These are phyloP conservation scores for Harpagus bidentatus DNA, from an alignment of 2,113 vertebrate species.

Conservation along the genomic window DNA sequence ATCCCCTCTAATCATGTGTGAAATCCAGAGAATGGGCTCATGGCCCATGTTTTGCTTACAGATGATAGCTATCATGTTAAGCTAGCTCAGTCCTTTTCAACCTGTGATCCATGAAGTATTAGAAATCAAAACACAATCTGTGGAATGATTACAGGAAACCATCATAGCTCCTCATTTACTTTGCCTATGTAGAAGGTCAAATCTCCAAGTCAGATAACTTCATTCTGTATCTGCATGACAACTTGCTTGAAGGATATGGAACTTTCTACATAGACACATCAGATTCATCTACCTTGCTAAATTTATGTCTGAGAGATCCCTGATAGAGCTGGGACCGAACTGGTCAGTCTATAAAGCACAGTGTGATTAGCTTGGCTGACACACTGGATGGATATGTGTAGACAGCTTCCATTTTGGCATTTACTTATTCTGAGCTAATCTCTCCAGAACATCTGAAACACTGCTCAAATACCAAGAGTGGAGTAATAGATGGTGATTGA, in stretches of 20 bases:
- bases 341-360: conserved; percentile 24
- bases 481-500: conserved; percentile 37
- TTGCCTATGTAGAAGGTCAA: neutral
- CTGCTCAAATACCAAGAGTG: neutral
- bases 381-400: neutral
- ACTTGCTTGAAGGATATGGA: neutral
- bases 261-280: neutral
- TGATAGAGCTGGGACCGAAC: neutral
- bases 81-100: neutral
- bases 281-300: neutral
- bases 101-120: neutral
- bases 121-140: neutral
- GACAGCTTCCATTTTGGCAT: conserved; percentile 32
- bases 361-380: neutral
- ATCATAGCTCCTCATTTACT: neutral
- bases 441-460: conserved; percentile 33
- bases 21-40: neutral
- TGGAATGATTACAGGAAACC: neutral
- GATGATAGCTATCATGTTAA: neutral
- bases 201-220: neutral
- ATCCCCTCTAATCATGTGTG: neutral
- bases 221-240: neutral
- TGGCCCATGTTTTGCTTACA: neutral
- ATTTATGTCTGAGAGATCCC: neutral
- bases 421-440: conserved; percentile 29